These are phyloP conservation scores for Hylaea fasciaria DNA, from an alignment of 2,888 invertebrate species.

Conservation along the genomic window DNA sequence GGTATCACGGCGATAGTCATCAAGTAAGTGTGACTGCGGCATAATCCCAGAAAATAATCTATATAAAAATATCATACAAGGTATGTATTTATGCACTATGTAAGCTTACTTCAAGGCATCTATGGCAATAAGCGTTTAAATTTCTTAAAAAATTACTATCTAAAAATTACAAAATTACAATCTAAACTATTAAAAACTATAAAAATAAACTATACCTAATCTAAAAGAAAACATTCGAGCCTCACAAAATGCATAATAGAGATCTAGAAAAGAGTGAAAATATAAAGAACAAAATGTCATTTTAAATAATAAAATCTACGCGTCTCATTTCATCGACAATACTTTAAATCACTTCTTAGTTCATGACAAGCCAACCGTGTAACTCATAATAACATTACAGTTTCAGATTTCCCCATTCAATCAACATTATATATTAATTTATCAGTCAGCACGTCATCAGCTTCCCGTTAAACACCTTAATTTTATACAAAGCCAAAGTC, in stretches of 20 bases:
- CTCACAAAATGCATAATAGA: constrained; percentile 65
- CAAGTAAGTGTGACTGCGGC: too few relatives aligned
- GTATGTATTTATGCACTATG: not conserved
- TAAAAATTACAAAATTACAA: not conserved
- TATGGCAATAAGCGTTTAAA: constrained; percentile 5
- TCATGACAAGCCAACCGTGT: too few relatives aligned
- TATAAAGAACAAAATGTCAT: not conserved
- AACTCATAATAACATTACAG: too few relatives aligned
- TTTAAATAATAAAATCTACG: not conserved
- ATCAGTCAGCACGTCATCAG: too few relatives aligned
- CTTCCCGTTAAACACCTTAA: too few relatives aligned
- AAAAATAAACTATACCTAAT: constrained; percentile 10
- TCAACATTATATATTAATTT: too few relatives aligned
- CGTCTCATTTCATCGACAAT: not conserved
- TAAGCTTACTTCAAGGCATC: not conserved
- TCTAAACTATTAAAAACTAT: not conserved
- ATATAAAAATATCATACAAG: not conserved
- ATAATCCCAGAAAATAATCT: not conserved
- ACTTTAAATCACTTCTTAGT: too few relatives aligned
- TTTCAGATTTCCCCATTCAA: too few relatives aligned
- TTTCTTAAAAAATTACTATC: not conserved
- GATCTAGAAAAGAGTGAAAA: constrained; percentile 55
- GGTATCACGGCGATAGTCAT: too few relatives aligned
- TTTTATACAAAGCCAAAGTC: too few relatives aligned
- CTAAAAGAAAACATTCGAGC: constrained; percentile 51